Base-by-base conservation (phyloP, 2,888 invertebrate genomes). In the Acrobasis repandana region DNA sequence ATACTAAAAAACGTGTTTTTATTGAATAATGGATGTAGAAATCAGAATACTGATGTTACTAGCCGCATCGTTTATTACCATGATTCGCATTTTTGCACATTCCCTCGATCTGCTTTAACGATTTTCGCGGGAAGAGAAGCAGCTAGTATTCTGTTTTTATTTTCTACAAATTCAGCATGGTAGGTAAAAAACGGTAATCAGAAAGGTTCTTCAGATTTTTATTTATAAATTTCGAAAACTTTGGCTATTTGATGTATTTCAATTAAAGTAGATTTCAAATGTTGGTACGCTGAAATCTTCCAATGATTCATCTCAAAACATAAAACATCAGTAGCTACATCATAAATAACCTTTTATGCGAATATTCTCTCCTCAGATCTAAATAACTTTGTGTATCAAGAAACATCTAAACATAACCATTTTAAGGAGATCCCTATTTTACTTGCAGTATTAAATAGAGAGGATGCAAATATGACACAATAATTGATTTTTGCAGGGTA, bases 301-400 rank as follows among this genome's bases (percentile, higher is more conserved):
- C 38, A 51, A 34, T 34, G 34, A 38, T 20, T 18, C 36, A 54
- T 54, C 33, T 28, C 28, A 38, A 54, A 54, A 54, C 38, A 54
- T 54, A 54, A 54, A 54, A 54, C 54, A 54, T 54, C 54, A 20
- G 38, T 10, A 54, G 10, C 38, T 38, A 52, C 18, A n/a, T 20
- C 54, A 54, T 54, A 54, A 38, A 54, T 54, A 54, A 54, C 18
- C 54, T 18, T 52, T 54, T 18, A 20, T 38, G 36, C n/a, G 54
- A 38, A 11, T 43, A 15, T n/a, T 54, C 20, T 38, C 9, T 16
- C 20, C 14, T 20, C 36, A 38, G 54, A 36, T 38, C 54, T 18
- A 18, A 38, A 38, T 54, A 54, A 20, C 43, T 18, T 54, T 38
- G 54, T 18, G 2, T 20, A 38, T 38, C 18, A 38, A 43, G 20